Percentiles rank a stretch among this genome's conserved stretches.
These are phyloP conservation scores for Thera obeliscata DNA, from an alignment of 2,888 invertebrate species.

Conservation along the genomic window DNA sequence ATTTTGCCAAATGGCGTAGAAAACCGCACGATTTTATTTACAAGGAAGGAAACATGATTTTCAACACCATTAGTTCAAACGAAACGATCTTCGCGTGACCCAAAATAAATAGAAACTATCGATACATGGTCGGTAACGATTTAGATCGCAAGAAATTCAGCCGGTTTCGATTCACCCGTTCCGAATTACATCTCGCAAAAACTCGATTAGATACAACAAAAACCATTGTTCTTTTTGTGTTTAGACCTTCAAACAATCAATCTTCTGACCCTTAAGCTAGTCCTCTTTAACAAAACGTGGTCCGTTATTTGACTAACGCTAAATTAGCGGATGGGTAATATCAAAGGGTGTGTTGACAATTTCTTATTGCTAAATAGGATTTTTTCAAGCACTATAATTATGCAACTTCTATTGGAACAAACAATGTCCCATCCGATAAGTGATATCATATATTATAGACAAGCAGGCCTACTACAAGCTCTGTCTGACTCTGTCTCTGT, in stretches of 20 bases:
- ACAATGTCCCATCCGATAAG: no score
- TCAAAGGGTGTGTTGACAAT: no score
- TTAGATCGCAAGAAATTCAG: constrained; percentile 21
- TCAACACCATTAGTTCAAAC: background rate
- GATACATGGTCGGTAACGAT: constrained; percentile 14
- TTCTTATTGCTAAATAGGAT: no score
- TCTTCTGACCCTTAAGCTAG: constrained; percentile 20
- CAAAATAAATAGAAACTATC: constrained; percentile 14
- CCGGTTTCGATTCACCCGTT: constrained; percentile 6
- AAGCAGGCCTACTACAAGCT: no score
- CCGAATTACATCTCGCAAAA: constrained; percentile 33
- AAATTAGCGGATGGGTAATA: background rate
- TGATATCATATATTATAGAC: no score
- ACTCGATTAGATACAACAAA: constrained; percentile 40
- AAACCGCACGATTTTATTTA: background rate
- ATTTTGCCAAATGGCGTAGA: no score
- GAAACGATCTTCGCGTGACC: constrained; percentile 7
- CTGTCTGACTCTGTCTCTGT: no score
- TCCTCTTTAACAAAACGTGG: background rate
- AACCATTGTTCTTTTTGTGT: constrained; percentile 35
- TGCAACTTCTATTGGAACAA: no score
- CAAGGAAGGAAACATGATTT: background rate
- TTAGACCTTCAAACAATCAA: constrained; percentile 32
- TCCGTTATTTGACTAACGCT: background rate
- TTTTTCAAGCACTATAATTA: no score